Percentiles rank a stretch among this genome's conserved stretches.
phyloP scores from a whole-genome alignment of 2,888 invertebrate species.

The Frankliniella intonsa region DNA sequence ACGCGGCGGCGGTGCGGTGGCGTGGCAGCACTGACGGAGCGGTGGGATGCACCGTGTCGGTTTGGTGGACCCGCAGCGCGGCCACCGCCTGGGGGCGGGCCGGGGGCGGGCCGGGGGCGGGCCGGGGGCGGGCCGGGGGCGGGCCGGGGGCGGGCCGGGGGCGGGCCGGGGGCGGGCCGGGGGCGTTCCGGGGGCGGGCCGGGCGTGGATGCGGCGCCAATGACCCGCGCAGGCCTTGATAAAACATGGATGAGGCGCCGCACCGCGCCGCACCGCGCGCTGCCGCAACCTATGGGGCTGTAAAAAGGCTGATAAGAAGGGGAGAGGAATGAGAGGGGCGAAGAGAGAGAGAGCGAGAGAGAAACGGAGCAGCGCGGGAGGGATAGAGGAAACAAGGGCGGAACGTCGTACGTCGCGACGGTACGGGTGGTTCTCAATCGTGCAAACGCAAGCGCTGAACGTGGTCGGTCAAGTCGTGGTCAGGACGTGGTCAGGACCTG shows the following conservation, averaged over 20 bases:
- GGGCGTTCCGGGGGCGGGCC: neutral
- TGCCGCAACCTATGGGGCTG: neutral
- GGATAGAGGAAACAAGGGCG: too few species aligned
- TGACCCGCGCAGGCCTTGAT: neutral
- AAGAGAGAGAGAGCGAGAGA: neutral
- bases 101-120: neutral
- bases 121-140: neutral
- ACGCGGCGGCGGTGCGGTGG: neutral
- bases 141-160: neutral
- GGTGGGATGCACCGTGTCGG: neutral
- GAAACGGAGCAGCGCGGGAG: too few species aligned
- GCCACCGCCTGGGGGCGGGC: neutral
- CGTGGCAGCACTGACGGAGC: neutral
- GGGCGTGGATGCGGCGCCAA: neutral
- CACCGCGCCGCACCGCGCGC: neutral
- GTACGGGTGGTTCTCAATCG: neutral
- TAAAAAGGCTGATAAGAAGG: constrained; percentile 11
- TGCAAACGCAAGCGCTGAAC: neutral
- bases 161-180: neutral
- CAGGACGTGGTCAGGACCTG: too few species aligned
- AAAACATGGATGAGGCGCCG: neutral
- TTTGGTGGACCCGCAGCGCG: neutral
- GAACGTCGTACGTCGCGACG: neutral
- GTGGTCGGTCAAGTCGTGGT: neutral
- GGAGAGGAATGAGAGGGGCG: neutral